Base-by-base conservation (phyloP, 1,140 invertebrate species). In the Scylla paramamosain region DNA sequence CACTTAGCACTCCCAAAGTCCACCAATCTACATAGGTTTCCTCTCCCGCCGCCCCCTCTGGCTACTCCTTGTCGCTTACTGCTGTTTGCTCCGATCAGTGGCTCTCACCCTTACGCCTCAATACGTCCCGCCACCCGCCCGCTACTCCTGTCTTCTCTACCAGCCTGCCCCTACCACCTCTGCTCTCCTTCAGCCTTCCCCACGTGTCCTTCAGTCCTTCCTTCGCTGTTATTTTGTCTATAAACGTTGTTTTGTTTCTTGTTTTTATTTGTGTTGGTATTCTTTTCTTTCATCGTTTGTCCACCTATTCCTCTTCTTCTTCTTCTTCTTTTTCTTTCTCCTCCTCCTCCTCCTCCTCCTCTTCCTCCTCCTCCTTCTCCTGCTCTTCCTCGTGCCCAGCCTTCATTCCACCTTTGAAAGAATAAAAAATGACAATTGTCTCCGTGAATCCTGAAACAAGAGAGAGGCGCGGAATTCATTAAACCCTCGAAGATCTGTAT, bases 371-470 rank as follows among this genome's bases (percentile, higher is more conserved):
- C 32, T 86, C 92, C 67, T 28, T 25, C 77, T 10, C 82, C 82
- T 46, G 25, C 7, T 82, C 39, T 45, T 52, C 28, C 59, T 20
- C 10, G 16, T 59, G 39, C 16, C 25, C 32, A 77, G 28, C 77
- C 91, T 83, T 10, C 46, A 67, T 86, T 48, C 45, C 92, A 93
- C 82, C 92, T 93, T 88, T 59, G 83, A 29, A 91, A 46, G 20
- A 89, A 86, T 32, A 93, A 52, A 87, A 93, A 20, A 25, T 4
- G 20, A 29, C 39, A 46, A 39, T 86, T 86, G 84, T 93, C 92
- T 93, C 92, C 83, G 77, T 31, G 92, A 86, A 93, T 93, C 83
- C 83, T 77, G 28, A 88, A 87, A 88, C 83, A 91, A 20, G 67
- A 77, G 67, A 48, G 39, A 1, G 87, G 32, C 89, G 46, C 12